Evolutionary conservation across 2,113 vertebrate genomes (phyloP), one percentile per base, ranked within the genome.

Genomic region (Emberiza fucata): DNA sequence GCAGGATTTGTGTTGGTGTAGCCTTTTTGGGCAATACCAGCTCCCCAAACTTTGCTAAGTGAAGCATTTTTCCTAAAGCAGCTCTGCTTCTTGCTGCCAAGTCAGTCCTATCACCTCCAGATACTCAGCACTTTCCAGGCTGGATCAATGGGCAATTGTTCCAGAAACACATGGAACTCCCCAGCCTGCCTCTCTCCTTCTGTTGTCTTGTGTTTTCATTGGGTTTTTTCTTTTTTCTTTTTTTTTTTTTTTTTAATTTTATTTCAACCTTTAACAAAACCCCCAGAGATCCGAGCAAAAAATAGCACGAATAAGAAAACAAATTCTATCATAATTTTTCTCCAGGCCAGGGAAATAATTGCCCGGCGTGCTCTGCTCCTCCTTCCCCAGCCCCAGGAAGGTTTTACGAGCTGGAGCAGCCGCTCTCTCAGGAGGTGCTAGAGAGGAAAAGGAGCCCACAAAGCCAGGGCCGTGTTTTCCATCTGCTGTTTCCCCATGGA

Each of bases 341-440:
- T 79, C 75, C 83, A 63, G 59, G 87, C 75, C 82, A 85, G 27
- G 70, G 83, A 71, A 92, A 87, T 85, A 57, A 92, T 88, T 82
- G 80, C 91, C 63, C 71, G 31, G 54, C 66, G 56, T 70, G 50
- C 90, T 87, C 78, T n/a, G 23, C 81, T 87, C 75, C 91, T 87
- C 54, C 76, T 69, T 63, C 61, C 60, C 12, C 75, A 90, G 44
- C 82, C 80, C 71, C 54, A 7, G 81, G 27, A 88, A 80, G 71
- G 75, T 86, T 96, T 95, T 93, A 90, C 0, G 35, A 85, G 90
- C 94, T 94, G 94, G 61, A 96, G 85, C 59, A 73, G 57, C 78
- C 47, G 4, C 37, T 39, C 66, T 82, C 85, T 73, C 68, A 59
- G 85, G 93, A 95, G 63, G 54, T 91, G 87, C 78, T 29, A 1